Conservation (phyloP, 2,888 invertebrate genomes). For the Perdita meconis region DNA sequence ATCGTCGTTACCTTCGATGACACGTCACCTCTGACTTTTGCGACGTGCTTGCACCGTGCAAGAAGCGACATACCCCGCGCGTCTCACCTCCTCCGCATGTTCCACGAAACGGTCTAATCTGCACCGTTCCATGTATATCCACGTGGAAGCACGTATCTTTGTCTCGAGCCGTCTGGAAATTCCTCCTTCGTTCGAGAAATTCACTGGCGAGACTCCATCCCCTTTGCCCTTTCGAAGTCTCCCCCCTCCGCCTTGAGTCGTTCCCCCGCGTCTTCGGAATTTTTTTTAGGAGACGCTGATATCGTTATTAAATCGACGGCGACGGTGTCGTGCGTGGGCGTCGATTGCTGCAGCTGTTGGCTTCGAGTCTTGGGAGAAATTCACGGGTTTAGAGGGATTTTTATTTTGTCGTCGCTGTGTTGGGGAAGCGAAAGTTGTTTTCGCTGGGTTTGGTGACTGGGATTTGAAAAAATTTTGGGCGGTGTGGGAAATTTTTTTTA, state of each 20-base stretch:
- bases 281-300: slow-evolving; percentile 21
- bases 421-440: too few relatives aligned
- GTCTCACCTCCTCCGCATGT: slow-evolving; percentile 57
- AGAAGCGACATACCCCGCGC: slow-evolving; percentile 60
- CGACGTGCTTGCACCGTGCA: slow-evolving; percentile 64
- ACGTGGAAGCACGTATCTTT: slow-evolving; percentile 42
- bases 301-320: slow-evolving; percentile 48
- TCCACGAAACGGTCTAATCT: slow-evolving; percentile 67
- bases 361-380: not conserved
- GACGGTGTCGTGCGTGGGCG: slow-evolving; percentile 36
- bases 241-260: not conserved
- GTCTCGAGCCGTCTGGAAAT: slow-evolving; percentile 23
- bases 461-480: too few relatives aligned
- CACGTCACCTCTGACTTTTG: slow-evolving; percentile 79
- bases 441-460: too few relatives aligned
- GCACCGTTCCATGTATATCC: slow-evolving; percentile 58
- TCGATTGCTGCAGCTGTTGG: not conserved
- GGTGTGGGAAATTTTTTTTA: too few relatives aligned
- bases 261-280: slow-evolving; percentile 4
- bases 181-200: slow-evolving; percentile 24
- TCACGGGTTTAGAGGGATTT: too few relatives aligned
- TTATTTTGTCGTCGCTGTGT: too few relatives aligned
- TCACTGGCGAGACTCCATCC: slow-evolving; percentile 17
- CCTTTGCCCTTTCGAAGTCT: slow-evolving; percentile 52
- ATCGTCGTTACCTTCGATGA: slow-evolving; percentile 75